Base-by-base conservation (phyloP, 2,888 invertebrate species). In the Dyspetes luteomarginatus region DNA sequence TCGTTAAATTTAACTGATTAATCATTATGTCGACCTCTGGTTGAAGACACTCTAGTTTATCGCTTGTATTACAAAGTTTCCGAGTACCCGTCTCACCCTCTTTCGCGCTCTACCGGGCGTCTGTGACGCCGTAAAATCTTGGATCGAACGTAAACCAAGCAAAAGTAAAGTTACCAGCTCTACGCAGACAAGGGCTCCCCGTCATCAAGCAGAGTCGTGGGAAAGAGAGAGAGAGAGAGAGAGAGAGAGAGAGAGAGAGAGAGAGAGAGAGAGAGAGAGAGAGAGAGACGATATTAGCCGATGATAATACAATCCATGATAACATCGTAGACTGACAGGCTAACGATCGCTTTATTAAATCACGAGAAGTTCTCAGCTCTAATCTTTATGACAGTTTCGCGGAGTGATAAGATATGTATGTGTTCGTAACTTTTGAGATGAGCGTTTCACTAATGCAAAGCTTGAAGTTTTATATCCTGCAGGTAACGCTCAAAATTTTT, bases 281-380 rank as follows among this genome's bases (percentile, higher is more conserved):
- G 12, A 41, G 28, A 28, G 19, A 19, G 45, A 28, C 26, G 58
- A 41, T 71, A 28, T 43, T 45, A 64, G 52, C 41, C 30, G 79
- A 79, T 75, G 75, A 75, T 65, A 71, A 79, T 52, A 60, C 22
- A 50, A 67, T 71, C 64, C 64, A 41, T 65, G 75, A 75, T 79
- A 79, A 52, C 55, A 55, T 24, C 17, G 26, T 68, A 36, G 15
- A 64, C 75, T 68, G 79, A 79, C 69, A 65, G 69, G 64, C 71
- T 79, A 79, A 79, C 79, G 79, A 79, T 75, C 74, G 65, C 71
- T 65, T 79, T 69, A 69, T 71, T 43, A 19, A 45, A 45, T 45
- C 45, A 5, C 19, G 17, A 9, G 4, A 56, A 69, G 48, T 68
- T 22, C 55, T 50, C 12, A 41, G 7, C 9, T 36, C 22, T 79